Evolutionary conservation across 2,113 vertebrate species (phyloP).

Genomic region (Puntigrus tetrazona): DNA sequence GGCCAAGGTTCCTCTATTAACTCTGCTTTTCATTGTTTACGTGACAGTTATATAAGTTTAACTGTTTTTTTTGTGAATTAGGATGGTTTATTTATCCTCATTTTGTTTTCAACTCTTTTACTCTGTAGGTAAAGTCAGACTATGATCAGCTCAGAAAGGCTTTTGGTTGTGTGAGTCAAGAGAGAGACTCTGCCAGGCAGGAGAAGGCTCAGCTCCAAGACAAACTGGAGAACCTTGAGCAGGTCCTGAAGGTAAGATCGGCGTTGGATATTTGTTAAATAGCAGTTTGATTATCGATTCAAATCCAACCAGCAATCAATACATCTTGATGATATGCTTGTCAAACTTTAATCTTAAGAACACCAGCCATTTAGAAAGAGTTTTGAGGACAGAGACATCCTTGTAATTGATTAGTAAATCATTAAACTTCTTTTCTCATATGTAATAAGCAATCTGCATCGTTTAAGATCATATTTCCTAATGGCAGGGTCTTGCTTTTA

Average conservation of each 20-base stretch:
- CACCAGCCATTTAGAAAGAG: not conserved
- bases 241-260: constrained; percentile 86
- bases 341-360: not conserved
- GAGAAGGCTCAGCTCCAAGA: constrained; percentile 81
- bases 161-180: constrained; percentile 76
- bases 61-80: not conserved
- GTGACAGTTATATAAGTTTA: not conserved
- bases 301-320: not conserved
- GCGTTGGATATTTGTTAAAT: not conserved
- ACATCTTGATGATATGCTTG: not conserved
- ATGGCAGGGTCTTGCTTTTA: constrained; percentile 2
- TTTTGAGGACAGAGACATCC: not conserved
- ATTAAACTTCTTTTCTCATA: not conserved
- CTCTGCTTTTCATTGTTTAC: not conserved
- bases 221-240: constrained; percentile 92
- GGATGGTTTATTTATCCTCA: not conserved
- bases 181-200: constrained; percentile 79
- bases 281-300: not conserved
- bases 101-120: not conserved
- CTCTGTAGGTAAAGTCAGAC: constrained; percentile 79
- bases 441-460: not conserved
- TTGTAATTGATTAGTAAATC: not conserved
- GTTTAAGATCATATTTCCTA: not conserved
- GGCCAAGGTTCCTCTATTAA: not conserved
- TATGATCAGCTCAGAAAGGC: constrained; percentile 77